phyloP scores from a whole-genome alignment of 2,888 invertebrate genomes.

The Drosophila gaucha region DNA sequence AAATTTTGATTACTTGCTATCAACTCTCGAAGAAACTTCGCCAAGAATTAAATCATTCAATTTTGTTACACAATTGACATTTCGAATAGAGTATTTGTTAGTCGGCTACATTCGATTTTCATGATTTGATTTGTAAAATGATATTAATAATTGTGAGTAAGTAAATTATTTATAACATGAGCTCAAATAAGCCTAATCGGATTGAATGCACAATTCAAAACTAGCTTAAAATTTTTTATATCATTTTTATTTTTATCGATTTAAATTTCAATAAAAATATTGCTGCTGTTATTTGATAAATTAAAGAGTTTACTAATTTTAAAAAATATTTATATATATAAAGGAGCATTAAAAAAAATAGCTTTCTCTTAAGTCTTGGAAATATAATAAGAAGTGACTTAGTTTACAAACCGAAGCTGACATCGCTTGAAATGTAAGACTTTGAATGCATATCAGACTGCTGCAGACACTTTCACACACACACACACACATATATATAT shows the following conservation, averaged over 20 bases:
- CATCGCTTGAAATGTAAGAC: slow-evolving; percentile 26
- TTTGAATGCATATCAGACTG: slow-evolving; percentile 34
- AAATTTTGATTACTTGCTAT: too few relatives aligned
- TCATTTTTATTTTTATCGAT: neutral
- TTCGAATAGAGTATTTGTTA: too few relatives aligned
- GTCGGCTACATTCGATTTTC: too few relatives aligned
- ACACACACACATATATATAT: slow-evolving; percentile 17
- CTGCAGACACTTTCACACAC: slow-evolving; percentile 14
- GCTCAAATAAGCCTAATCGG: neutral
- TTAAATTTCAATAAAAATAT: neutral
- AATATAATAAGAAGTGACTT: slow-evolving; percentile 4
- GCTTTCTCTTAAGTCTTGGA: slow-evolving; percentile 4
- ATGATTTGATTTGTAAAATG: too few relatives aligned
- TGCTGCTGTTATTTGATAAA: neutral
- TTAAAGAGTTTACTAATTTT: neutral
- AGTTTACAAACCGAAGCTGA: slow-evolving; percentile 29
- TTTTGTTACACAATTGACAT: too few relatives aligned
- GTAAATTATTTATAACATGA: neutral
- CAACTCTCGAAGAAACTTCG: too few relatives aligned
- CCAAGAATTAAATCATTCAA: too few relatives aligned
- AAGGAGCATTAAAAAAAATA: slow-evolving; percentile 4
- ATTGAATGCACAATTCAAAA: neutral
- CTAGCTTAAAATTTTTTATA: neutral
- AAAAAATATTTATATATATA: neutral
- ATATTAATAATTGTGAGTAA: neutral